Base-by-base conservation (phyloP, 2,113 vertebrate species). In the Cheirogaleus medius region DNA sequence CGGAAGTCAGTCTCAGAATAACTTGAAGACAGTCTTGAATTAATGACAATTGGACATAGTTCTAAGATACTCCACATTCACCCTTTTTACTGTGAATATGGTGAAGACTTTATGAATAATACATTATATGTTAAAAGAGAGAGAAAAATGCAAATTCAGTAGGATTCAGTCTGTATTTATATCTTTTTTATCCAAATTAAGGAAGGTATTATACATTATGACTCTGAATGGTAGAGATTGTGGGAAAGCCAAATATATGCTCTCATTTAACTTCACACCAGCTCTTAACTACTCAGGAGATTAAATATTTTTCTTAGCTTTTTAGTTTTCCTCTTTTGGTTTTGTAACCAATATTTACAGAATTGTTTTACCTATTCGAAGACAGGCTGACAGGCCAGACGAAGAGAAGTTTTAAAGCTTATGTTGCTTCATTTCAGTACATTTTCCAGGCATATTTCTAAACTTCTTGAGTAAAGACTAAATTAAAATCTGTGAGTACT, bases 41-140 rank as follows among this genome's bases (percentile, higher is more conserved):
- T 91, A 89, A 94, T 93, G 21, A 94, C 15, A 42, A 60, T 12
- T 58, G 34, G 8, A n/a, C n/a, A 37, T 47, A 49, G 8, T 83
- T 80, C 29, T 81, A 89, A 93, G 21, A 47, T 42, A 82, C 32
- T 60, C n/a, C 8, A 54, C 39, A 44, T 92, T 69, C 27, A 74
- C 4, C 58, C 71, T 1, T 87, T 80, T 93, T 58, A 84, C 47
- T 66, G 17, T 49, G 54, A 84, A 86, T 54, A 0, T 29, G 85
- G 6, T 89, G 34, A 87, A 64, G 44, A 60, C 14, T 71, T 11
- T 29, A 78, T 86, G 66, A 87, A 91, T 95, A 95, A 94, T 73
- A 37, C 15, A 95, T 87, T 78, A 5, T 13, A 82, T 81, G 32
- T 71, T 60, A 87, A 66, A 90, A 84, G 49, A 74, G 25, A 49